phyloP scores from a whole-genome alignment of 2,113 vertebrate species.

The Odobenus rosmarus region DNA sequence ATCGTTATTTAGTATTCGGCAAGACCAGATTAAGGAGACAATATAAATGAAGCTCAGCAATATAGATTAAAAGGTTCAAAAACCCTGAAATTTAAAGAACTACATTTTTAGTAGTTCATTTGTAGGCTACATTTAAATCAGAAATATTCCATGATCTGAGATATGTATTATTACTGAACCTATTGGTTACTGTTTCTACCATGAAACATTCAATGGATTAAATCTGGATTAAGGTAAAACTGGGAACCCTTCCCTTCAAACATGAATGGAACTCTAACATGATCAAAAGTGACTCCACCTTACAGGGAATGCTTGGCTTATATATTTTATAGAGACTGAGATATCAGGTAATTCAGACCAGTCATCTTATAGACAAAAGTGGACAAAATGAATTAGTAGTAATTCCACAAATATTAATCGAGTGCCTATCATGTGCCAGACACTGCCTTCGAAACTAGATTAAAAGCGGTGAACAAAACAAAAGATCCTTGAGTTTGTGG shows the following conservation, averaged over 20 bases:
- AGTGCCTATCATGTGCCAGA: not conserved
- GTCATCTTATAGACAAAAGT: not conserved
- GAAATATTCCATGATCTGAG: conserved; percentile 29
- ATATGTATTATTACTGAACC: not conserved
- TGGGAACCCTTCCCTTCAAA: not conserved
- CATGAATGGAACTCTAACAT: not conserved
- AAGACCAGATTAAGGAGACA: not conserved
- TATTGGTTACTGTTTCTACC: not conserved
- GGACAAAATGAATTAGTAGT: conserved; percentile 1
- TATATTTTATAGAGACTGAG: not conserved
- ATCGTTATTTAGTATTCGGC: not conserved
- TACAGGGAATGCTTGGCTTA: not conserved
- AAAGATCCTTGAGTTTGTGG: not conserved
- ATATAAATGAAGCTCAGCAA: not conserved
- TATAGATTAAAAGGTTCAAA: not conserved
- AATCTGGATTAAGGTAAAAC: not conserved
- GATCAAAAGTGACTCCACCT: not conserved
- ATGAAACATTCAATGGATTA: not conserved
- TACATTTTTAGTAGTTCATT: not conserved
- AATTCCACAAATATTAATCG: not conserved
- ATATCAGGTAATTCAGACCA: conserved; percentile 32
- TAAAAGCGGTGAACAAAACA: conserved; percentile 25
- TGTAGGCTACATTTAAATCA: not conserved
- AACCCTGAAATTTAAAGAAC: not conserved
- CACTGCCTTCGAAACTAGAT: not conserved